phyloP scores from a whole-genome alignment of 2,797 vertebrate species.

The Coregonus sp. region DNA sequence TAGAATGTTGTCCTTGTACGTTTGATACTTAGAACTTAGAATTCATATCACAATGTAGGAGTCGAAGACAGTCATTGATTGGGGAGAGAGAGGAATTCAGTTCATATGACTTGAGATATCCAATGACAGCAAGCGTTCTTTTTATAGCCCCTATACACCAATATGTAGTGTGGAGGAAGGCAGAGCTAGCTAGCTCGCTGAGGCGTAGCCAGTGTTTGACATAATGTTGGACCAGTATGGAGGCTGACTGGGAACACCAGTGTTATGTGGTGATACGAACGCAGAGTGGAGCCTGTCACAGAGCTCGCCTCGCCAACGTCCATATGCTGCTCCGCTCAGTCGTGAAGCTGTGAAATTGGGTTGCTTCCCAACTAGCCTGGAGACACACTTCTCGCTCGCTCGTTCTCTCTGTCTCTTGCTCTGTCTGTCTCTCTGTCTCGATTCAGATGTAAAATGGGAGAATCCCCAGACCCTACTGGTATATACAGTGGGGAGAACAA shows the following conservation, averaged over 20 bases:
- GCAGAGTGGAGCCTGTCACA: slow-evolving; percentile 75
- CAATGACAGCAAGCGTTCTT: neutral
- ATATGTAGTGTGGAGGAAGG: slow-evolving; percentile 39
- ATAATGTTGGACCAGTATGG: slow-evolving; percentile 80
- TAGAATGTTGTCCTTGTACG: neutral
- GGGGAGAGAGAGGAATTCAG: neutral
- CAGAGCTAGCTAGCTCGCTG: slow-evolving; percentile 42
- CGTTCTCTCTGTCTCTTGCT: slow-evolving; percentile 28
- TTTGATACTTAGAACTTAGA: neutral
- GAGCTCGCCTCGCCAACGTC: slow-evolving; percentile 77
- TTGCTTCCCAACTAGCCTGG: slow-evolving; percentile 80
- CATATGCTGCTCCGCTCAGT: slow-evolving; percentile 82
- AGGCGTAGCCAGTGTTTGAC: slow-evolving; percentile 70
- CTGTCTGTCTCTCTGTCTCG: neutral
- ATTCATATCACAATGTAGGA: neutral
- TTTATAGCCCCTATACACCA: neutral
- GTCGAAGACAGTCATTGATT: neutral
- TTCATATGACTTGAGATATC: neutral
- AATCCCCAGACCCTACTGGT: slow-evolving; percentile 48
- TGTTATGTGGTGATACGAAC: slow-evolving; percentile 72
- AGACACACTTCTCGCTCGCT: slow-evolving; percentile 61
- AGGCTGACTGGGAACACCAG: slow-evolving; percentile 80
- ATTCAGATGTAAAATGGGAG: too few relatives aligned
- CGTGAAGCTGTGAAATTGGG: slow-evolving; percentile 86
- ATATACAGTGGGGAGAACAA: slow-evolving; percentile 10